Base-by-base conservation (phyloP, 2,888 invertebrate species). In the Habrosyne pyritoides region DNA sequence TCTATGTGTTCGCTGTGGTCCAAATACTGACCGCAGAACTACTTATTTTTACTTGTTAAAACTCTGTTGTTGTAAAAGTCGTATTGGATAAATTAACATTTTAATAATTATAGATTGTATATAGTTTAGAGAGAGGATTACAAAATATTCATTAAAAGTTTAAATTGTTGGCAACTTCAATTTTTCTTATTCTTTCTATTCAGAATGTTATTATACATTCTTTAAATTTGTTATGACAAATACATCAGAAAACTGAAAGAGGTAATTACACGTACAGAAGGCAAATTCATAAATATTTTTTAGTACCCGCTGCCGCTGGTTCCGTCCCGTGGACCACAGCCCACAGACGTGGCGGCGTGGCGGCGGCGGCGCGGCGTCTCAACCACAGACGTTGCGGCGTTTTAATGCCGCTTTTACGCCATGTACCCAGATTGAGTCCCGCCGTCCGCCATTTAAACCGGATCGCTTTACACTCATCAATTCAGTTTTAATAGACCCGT, bases 341-440 rank as follows among this genome's bases (percentile, higher is more conserved):
- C 51, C 58, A 47, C 56, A 59, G 59, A 59, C 56, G 36, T 47
- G 48, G 28, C 47, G 36, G 24, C 24, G 52, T 7, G 26, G 46
- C 46, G 10, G 10, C 42, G 54, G 54, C 53, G 56, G 24, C 24
- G 24, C 24, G 3, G 36, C 60, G 70, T 69, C 74, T 71, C 63
- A 60, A 64, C 73, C 75, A 73, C 77, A 79, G 81, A 74, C 80
- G 63, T 53, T 50, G 61, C 69, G 72, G 69, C 73, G 72, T 71
- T 80, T 89, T 88, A 87, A 84, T 83, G 81, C 78, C 79, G 65
- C 69, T 88, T 91, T 90, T 86, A 89, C 82, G 79, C 81, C 78
- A 59, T 84, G 86, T 83, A 75, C 81, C 78, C 81, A 85, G 89
- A 88, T 89, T 87, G 88, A 82, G 83, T 78, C 75, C 74, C 77